Evolutionary conservation across 2,888 invertebrate genomes (phyloP).

Genomic region (Conistra vaccinii): DNA sequence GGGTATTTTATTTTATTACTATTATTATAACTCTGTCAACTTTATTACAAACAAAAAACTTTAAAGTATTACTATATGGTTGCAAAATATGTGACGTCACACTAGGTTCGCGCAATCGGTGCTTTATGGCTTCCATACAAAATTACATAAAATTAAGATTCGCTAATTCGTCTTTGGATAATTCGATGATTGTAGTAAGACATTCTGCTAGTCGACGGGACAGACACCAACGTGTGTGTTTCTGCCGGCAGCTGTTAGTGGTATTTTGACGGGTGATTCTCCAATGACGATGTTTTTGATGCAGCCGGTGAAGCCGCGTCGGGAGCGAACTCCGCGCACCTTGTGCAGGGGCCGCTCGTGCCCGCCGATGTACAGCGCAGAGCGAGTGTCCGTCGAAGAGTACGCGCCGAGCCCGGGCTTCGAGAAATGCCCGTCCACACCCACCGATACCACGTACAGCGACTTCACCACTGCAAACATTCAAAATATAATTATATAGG

Average conservation of each 20-base stretch:
- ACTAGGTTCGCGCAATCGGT: not conserved
- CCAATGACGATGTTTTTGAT: constrained; percentile 93
- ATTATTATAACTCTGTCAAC: too few relatives aligned
- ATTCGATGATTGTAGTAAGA: not conserved
- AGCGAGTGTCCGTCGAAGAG: constrained; percentile 94
- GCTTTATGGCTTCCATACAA: not conserved
- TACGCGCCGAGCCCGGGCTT: constrained; percentile 93
- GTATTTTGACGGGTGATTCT: constrained; percentile 78
- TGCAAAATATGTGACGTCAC: not conserved
- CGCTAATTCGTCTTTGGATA: constrained; percentile 10
- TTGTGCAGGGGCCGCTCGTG: constrained; percentile 88
- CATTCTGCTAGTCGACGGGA: constrained; percentile 90
- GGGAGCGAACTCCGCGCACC: constrained; percentile 92
- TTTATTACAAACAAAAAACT: not conserved
- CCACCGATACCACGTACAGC: constrained; percentile 96
- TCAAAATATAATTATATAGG: not conserved
- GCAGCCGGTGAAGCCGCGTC: constrained; percentile 95
- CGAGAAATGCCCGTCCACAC: constrained; percentile 95
- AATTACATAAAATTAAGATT: constrained; percentile 4
- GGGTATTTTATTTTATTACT: too few relatives aligned
- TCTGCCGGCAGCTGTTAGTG: constrained; percentile 91
- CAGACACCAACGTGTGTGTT: constrained; percentile 95
- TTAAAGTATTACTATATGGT: not conserved
- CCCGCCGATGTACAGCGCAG: constrained; percentile 97
- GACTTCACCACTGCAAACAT: constrained; percentile 93